Base-by-base conservation (phyloP, 2,797 vertebrate species). In the Trachops cirrhosus region DNA sequence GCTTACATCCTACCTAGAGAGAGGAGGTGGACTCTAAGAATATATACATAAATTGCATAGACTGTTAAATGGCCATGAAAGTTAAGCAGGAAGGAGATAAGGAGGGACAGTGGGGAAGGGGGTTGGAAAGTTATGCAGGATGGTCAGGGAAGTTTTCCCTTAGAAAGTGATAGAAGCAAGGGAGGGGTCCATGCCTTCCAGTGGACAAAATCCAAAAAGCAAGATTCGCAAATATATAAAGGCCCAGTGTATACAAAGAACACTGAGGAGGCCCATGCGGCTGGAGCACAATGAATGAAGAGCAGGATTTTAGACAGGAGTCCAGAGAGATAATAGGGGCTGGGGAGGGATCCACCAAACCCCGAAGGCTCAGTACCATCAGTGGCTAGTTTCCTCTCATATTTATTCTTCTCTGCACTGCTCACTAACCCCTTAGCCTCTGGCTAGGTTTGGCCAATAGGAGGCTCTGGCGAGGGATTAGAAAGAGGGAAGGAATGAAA, bases 1-100 rank as follows among this genome's bases (percentile, higher is more conserved):
- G n/a, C 48, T 92, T 87, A 77, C n/a, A 77, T 79, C 68, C 68
- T 87, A 93, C 78, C 77, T 87, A 94, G 68, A 90, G 15, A 75
- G 22, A 90, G 4, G 21, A 71, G 34, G 19, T 26, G n/a, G 39
- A 44, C 12, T n/a, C 44, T n/a, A 59, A 54, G 87, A 59, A 59
- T 48, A 39, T 32, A 77, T 59, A n/a, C 5, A 64, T 50, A 84
- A 44, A 29, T 70, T n/a, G 2, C 21, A 48, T 34, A 71, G 64
- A 70, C 6, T 34, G 3, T 34, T 83, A 39, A 78, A 54, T 34
- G 39, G 34, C 29, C 26, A 37, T 71, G 62, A 70, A 75, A 74
- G 16, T 46, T 86, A 77, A 85, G 18, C 46, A 89, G 34, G 18
- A 64, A 67, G 11, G 24, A 6, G 2, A 71, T 37, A 71, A 86